Base-by-base conservation (phyloP, 2,888 invertebrate genomes). In the Tetranychus truncatus region DNA sequence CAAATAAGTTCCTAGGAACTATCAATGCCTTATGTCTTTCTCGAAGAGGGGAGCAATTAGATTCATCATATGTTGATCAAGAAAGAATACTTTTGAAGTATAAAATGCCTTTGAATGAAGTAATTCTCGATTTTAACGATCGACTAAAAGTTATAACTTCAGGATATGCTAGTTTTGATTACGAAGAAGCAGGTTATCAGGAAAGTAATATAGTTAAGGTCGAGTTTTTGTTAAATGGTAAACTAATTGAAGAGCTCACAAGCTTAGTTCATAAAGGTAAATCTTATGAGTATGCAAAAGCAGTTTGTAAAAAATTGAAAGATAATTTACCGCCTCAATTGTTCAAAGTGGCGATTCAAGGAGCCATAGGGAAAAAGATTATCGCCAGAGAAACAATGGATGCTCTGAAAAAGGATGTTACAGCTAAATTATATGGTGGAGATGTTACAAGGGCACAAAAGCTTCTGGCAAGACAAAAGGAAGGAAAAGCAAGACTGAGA, bases 111-210 rank as follows among this genome's bases (percentile, higher is more conserved):
- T 84, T 99, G 7, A 91, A 90, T 79, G 97, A 99, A 86, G 90
- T 97, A 45, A 89, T 97, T 18, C 84, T 95, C 9, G 95, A 97
- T 83, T 97, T 99, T 82, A 95, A 95, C 81, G 96, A 97, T 81
- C 86, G 87, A 5, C 84, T 96, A 2, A 97, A 97, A 83, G 89
- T 91, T 18, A 80, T 92, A 21, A 90, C 91, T 4, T 95, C 95
- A 0, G 97, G 97, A 46, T 97, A 93, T 84, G 97, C 95, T 1
- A 85, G 92, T 82, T 95, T 95, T 81, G 93, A 93, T 83, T 95
- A 95, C 81, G 92, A 94, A 83, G 90, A 92, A 81, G 83, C 87
- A 80, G 95, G 92, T 1, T 97, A 90, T 83, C 87, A 90, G 78
- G 81, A 81, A 82, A 77, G 94, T 77, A 85, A 88, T 76, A 85